Evolutionary conservation across 2,888 invertebrate species (phyloP).

Genomic region (Petrolisthes manimaculis): DNA sequence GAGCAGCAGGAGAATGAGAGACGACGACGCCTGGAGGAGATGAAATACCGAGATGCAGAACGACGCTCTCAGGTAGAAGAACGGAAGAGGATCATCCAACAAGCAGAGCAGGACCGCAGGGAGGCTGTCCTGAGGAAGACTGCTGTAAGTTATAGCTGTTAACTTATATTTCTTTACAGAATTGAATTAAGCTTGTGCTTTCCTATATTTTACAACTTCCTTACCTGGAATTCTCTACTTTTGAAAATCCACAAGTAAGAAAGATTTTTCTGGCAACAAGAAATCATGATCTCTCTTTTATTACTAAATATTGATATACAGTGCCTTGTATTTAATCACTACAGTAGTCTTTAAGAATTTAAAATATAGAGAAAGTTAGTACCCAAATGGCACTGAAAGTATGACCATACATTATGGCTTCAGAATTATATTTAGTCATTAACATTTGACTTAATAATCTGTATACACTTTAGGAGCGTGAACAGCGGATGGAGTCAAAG

Average conservation of each 20-base stretch:
- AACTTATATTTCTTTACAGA: not conserved
- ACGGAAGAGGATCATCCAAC: constrained; percentile 88
- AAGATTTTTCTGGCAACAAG: not conserved
- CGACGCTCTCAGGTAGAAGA: constrained; percentile 80
- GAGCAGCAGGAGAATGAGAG: constrained; percentile 90
- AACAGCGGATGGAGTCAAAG: constrained; percentile 84
- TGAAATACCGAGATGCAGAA: constrained; percentile 78
- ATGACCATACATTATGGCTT: too few relatives aligned
- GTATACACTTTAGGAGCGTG: constrained; percentile 75
- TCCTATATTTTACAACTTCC: not conserved
- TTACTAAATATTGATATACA: not conserved
- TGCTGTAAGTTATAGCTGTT: constrained; percentile 71
- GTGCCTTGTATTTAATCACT: too few relatives aligned
- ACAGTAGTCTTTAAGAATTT: too few relatives aligned
- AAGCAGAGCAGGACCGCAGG: constrained; percentile 87
- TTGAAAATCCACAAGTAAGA: not conserved
- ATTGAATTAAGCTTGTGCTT: not conserved
- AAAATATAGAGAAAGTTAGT: too few relatives aligned
- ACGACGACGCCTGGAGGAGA: constrained; percentile 84
- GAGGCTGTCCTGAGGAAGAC: constrained; percentile 89
- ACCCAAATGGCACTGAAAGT: too few relatives aligned
- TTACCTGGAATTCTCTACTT: not conserved
- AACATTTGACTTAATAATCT: too few relatives aligned
- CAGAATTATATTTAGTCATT: too few relatives aligned
- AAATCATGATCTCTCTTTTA: not conserved